Percentiles rank a stretch among this genome's conserved stretches.
These are phyloP conservation scores for Eledona agricola DNA, from an alignment of 2,888 invertebrate genomes.

Conservation along the genomic window DNA sequence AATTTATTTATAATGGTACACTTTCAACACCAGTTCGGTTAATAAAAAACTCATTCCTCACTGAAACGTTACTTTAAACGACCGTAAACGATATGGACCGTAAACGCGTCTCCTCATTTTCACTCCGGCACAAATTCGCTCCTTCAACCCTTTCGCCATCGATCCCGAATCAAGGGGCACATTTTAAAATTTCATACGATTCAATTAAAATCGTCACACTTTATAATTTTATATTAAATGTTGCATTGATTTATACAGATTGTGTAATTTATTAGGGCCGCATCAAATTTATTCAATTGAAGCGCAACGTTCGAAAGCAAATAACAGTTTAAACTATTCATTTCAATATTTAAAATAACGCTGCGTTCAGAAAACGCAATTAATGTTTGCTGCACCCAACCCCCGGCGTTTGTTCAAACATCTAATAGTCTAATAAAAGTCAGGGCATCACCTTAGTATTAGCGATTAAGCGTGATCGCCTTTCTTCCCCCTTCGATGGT, in stretches of 20 bases:
- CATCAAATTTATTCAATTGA: conserved; percentile 17
- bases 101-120: neutral
- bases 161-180: neutral
- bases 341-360: conserved; percentile 8
- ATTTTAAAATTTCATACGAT: conserved; percentile 5
- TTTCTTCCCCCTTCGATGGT: conserved; percentile 33
- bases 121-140: too few species aligned
- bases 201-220: conserved; percentile 15
- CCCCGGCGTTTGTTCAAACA: conserved; percentile 41
- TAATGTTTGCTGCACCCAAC: conserved; percentile 8
- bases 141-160: too few species aligned
- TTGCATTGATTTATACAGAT: conserved; percentile 21
- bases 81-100: conserved; percentile 25
- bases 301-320: conserved; percentile 8
- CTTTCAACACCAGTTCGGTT: conserved; percentile 29
- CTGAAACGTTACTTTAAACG: conserved; percentile 27
- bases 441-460: conserved; percentile 47
- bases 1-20: conserved; percentile 48
- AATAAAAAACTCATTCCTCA: conserved; percentile 31
- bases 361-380: neutral
- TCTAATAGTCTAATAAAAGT: conserved; percentile 50
- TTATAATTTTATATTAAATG: conserved; percentile 19
- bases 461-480: conserved; percentile 40
- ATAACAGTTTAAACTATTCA: conserved; percentile 18
- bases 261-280: conserved; percentile 19